phyloP scores from a whole-genome alignment of 53 echinoderm and acorn worm species.

The Stichopus horrens region DNA sequence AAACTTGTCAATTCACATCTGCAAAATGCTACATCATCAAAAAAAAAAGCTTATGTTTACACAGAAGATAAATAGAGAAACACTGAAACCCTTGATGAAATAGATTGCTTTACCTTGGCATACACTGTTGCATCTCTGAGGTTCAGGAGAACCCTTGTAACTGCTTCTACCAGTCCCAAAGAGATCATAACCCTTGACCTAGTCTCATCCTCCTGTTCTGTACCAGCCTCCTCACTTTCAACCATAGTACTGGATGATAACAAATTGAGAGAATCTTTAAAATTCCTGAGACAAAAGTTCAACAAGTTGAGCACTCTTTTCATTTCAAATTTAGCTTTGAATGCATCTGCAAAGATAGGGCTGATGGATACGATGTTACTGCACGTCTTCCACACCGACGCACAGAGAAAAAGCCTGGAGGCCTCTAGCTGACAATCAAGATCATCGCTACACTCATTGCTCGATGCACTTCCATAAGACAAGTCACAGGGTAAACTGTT shows the following conservation, averaged over 20 bases:
- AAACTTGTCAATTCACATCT: too few species aligned
- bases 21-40: too few species aligned
- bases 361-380: slow-evolving; percentile 72
- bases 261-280: slow-evolving; percentile 7
- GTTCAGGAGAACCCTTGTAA: slow-evolving; percentile 17
- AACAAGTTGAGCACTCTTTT: background rate
- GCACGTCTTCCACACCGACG: slow-evolving; percentile 85
- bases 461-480: background rate
- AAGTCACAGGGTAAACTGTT: background rate
- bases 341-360: slow-evolving; percentile 65
- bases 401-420: slow-evolving; percentile 42
- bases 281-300: slow-evolving; percentile 15
- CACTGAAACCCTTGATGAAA: too few species aligned
- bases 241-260: background rate
- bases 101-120: background rate
- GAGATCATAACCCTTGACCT: slow-evolving; percentile 14
- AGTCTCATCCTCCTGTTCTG: background rate
- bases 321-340: slow-evolving; percentile 50
- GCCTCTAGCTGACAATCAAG: slow-evolving; percentile 2
- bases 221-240: background rate
- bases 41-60: too few species aligned
- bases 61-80: too few species aligned
- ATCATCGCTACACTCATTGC: background rate
- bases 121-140: slow-evolving; percentile 12
- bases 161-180: slow-evolving; percentile 26